Evolutionary conservation across 2,888 invertebrate genomes (phyloP).

Genomic region (Tachina grossa): DNA sequence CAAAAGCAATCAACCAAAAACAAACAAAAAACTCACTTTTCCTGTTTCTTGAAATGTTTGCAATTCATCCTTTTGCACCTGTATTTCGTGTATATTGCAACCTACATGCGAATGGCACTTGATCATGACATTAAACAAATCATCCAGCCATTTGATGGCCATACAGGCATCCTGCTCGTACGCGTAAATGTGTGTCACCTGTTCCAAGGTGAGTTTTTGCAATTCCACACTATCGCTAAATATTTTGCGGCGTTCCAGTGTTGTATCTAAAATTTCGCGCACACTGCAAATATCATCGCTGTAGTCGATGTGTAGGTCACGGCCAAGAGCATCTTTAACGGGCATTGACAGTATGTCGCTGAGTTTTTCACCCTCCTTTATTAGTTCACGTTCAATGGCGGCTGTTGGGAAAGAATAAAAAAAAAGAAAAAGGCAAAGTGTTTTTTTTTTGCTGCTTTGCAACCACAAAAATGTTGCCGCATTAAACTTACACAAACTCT

Average conservation of each 20-base stretch:
- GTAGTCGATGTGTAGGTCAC: constrained; percentile 88
- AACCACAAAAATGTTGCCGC: constrained; percentile 30
- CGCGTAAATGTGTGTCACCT: constrained; percentile 88
- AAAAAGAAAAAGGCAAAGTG: constrained; percentile 1
- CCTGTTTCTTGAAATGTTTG: constrained; percentile 91
- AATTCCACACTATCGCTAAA: constrained; percentile 90
- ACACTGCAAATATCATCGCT: constrained; percentile 89
- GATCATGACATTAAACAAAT: constrained; percentile 88
- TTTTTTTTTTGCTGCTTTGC: neutral
- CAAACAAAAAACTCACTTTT: constrained; percentile 84
- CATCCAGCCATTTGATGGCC: constrained; percentile 90
- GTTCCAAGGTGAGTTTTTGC: constrained; percentile 90
- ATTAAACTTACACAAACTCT: constrained; percentile 84
- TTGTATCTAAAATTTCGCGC: constrained; percentile 87
- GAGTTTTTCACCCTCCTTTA: constrained; percentile 89
- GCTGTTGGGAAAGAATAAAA: constrained; percentile 82
- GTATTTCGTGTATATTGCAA: constrained; percentile 88
- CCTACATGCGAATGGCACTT: constrained; percentile 88
- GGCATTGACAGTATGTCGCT: constrained; percentile 91
- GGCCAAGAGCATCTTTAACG: constrained; percentile 89
- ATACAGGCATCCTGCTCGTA: constrained; percentile 90
- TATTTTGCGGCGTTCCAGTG: constrained; percentile 87
- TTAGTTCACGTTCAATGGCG: constrained; percentile 86
- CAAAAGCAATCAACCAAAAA: neutral
- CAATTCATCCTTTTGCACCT: constrained; percentile 89